Conservation (phyloP, 1,140 invertebrate species). For the Leptinotarsa undecemlineata region DNA sequence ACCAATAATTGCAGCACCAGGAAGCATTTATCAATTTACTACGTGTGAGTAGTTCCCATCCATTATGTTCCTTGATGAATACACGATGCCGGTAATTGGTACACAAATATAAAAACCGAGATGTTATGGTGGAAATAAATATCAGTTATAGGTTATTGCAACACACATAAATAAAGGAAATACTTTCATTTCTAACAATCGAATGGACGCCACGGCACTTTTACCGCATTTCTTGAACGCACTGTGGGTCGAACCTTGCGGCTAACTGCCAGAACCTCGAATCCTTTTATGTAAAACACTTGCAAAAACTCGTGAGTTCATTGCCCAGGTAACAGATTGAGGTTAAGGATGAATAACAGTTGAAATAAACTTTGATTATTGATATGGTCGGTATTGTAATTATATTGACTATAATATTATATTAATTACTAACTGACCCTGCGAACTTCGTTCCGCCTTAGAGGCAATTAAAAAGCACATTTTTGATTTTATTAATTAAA, state of each 20-base stretch:
- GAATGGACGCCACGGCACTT: slow-evolving; percentile 14
- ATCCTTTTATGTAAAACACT: slow-evolving; percentile 27
- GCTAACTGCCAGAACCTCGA: slow-evolving; percentile 3
- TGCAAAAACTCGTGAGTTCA: slow-evolving; percentile 16
- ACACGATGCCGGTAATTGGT: slow-evolving; percentile 4
- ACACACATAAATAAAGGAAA: slow-evolving; percentile 19
- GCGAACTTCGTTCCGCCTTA: too few relatives aligned
- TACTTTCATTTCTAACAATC: slow-evolving; percentile 18
- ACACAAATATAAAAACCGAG: background rate
- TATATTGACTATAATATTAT: too few relatives aligned
- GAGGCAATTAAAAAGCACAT: too few relatives aligned
- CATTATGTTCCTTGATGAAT: background rate
- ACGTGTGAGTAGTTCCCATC: slow-evolving; percentile 18
- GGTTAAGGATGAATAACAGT: slow-evolving; percentile 18
- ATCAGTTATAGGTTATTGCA: slow-evolving; percentile 15
- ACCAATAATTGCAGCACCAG: slow-evolving; percentile 10
- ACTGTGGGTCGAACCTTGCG: background rate
- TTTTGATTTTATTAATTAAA: too few relatives aligned
- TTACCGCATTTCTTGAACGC: slow-evolving; percentile 17
- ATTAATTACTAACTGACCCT: too few relatives aligned
- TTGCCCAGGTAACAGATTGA: slow-evolving; percentile 11
- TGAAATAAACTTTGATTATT: too few relatives aligned
- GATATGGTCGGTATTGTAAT: too few relatives aligned
- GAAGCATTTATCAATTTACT: slow-evolving; percentile 14
- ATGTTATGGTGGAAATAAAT: slow-evolving; percentile 13